Base-by-base conservation (phyloP, 2,113 vertebrate species). In the Dipodomys ordii region DNA sequence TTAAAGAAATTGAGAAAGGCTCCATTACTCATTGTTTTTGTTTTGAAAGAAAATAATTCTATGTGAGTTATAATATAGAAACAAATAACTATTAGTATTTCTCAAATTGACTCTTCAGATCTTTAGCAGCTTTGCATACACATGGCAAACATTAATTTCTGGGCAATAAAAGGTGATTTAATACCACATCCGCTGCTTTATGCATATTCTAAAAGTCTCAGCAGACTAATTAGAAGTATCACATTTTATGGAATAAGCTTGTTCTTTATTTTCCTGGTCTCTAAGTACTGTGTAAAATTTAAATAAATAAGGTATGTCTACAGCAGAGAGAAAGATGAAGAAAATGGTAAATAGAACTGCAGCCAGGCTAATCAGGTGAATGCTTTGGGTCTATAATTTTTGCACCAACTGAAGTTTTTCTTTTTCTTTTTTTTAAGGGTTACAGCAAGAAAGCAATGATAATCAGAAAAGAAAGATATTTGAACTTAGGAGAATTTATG, bases 181-280 rank as follows among this genome's bases (percentile, higher is more conserved):
- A 90, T 95, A 44, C n/a, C 71, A n/a, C 27, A 94, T 87, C 78
- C 80, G 91, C 46, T 85, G 23, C 15, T 95, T 94, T 96, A 91
- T 94, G 69, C 81, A 94, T 96, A 74, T 92, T 93, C 53, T 46
- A 25, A 11, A 44, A 95, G 39, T 92, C 87, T 97, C 96, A 69
- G 18, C 62, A 92, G 95, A 83, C 76, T 98, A 97, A 98, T 98
- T 98, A 97, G 97, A 97, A 83, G 73, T 71, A 91, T 83, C n/a
- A 92, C 20, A 90, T 96, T 96, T 97, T 96, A 82, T 91, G 60
- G 83, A 97, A 96, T 77, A n/a, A 95, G 73, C 32, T 97, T 97
- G 78, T 64, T 96, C 25, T 95, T 98, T 95, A 92, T 96, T 97
- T 97, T 93, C 73, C 95, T 96, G 86, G 76, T 83, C 19, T 96